Evolutionary conservation across 2,113 vertebrate genomes (phyloP).

Genomic region (Alexandromys fortis): DNA sequence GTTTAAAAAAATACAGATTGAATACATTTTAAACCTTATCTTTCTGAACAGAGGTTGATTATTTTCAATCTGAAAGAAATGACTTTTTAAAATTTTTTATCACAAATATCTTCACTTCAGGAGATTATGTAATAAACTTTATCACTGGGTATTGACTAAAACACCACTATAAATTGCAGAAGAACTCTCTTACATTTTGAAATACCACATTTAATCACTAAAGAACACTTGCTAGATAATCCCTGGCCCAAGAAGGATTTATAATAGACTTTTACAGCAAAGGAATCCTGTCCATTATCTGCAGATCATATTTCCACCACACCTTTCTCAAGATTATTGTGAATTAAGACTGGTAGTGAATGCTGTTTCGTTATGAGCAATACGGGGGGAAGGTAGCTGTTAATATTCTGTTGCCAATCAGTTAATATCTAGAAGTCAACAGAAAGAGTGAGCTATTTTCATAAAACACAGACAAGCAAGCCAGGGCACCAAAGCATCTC

Average conservation of each 20-base stretch:
- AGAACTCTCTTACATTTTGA: conserved; percentile 51
- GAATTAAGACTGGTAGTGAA: background rate
- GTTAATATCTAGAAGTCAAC: background rate
- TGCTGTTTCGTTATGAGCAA: background rate
- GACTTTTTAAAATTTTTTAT: conserved; percentile 42
- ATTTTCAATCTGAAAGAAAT: conserved; percentile 39
- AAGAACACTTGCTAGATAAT: conserved; percentile 23
- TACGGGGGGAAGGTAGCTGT: background rate
- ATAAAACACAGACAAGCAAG: background rate
- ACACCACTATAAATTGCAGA: background rate
- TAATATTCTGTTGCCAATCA: background rate
- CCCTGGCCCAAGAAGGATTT: conserved; percentile 9
- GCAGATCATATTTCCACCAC: background rate
- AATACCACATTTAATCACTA: conserved; percentile 31
- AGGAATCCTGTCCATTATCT: background rate
- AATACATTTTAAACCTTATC: conserved; percentile 36
- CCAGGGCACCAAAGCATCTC: background rate
- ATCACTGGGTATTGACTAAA: conserved; percentile 6
- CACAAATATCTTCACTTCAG: conserved; percentile 4
- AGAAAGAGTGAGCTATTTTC: background rate
- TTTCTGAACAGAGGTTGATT: conserved; percentile 21
- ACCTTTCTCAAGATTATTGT: background rate
- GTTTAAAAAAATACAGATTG: conserved; percentile 26
- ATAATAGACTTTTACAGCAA: background rate
- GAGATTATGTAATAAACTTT: conserved; percentile 20